phyloP scores from a whole-genome alignment of 2,888 invertebrate genomes.

The Flexamia atlantica region DNA sequence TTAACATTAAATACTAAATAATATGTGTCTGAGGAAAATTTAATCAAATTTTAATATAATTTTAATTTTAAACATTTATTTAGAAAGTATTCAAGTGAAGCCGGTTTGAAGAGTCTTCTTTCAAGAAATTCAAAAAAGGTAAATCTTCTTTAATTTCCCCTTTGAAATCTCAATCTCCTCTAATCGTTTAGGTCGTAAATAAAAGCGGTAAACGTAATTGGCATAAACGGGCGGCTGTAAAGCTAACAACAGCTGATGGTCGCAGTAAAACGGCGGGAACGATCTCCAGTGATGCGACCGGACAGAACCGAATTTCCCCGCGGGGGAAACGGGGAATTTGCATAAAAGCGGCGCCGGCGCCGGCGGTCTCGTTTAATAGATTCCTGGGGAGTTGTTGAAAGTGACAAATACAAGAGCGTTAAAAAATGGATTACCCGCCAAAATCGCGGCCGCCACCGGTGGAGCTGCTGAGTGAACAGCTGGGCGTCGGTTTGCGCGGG shows the following conservation, averaged over 20 bases:
- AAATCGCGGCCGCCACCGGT: background rate
- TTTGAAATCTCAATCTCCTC: background rate
- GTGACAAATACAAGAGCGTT: background rate
- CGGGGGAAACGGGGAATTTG: background rate
- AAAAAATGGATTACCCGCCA: background rate
- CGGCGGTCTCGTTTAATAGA: background rate
- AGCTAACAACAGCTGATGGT: constrained; percentile 10
- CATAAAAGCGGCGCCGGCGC: background rate
- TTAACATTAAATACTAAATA: no score
- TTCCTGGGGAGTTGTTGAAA: background rate
- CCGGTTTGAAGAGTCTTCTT: no score
- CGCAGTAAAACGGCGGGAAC: constrained; percentile 7
- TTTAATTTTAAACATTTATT: no score
- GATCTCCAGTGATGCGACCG: background rate
- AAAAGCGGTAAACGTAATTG: background rate
- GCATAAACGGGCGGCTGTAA: background rate
- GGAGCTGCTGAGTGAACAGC: background rate
- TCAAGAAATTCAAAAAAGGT: no score
- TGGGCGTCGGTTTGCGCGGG: constrained; percentile 6
- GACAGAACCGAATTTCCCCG: background rate
- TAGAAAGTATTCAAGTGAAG: no score
- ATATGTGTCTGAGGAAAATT: no score
- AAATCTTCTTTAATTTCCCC: no score
- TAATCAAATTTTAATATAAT: no score
- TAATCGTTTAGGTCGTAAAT: background rate